Evolutionary conservation across 2,797 vertebrate species (phyloP).

Genomic region (Apogon talboti): DNA sequence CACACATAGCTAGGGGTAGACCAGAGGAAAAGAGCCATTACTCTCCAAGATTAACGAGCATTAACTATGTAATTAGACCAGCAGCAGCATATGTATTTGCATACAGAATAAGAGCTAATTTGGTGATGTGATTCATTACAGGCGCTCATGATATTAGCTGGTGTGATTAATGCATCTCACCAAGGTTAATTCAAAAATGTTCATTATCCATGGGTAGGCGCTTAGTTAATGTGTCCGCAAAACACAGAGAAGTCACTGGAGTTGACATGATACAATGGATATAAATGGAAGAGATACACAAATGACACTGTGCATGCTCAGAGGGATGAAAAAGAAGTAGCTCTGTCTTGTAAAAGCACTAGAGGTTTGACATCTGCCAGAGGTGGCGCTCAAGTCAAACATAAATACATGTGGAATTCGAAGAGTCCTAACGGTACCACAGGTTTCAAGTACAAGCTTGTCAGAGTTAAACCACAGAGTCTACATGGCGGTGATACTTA

Average conservation of each 20-base stretch:
- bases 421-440: too few relatives aligned
- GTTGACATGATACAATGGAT: slow-evolving; percentile 54
- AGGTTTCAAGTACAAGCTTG: too few relatives aligned
- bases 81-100: slow-evolving; percentile 77
- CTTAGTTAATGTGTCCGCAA: slow-evolving; percentile 60
- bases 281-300: slow-evolving; percentile 39
- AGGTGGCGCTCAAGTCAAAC: neutral
- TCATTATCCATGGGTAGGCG: slow-evolving; percentile 59
- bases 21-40: slow-evolving; percentile 64
- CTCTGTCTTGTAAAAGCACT: neutral
- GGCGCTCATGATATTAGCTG: slow-evolving; percentile 53
- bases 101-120: slow-evolving; percentile 79
- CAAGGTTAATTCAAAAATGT: slow-evolving; percentile 70
- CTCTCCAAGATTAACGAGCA: slow-evolving; percentile 73
- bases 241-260: slow-evolving; percentile 58
- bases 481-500: slow-evolving; percentile 58
- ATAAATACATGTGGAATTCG: too few relatives aligned
- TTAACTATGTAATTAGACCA: slow-evolving; percentile 76
- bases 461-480: neutral
- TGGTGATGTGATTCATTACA: slow-evolving; percentile 77
- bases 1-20: slow-evolving; percentile 92
- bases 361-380: neutral
- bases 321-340: slow-evolving; percentile 4
- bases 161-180: slow-evolving; percentile 69
- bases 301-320: neutral